These are phyloP conservation scores for Nipponacmea schrenckii DNA, from an alignment of 2,888 invertebrate species.

Conservation along the genomic window DNA sequence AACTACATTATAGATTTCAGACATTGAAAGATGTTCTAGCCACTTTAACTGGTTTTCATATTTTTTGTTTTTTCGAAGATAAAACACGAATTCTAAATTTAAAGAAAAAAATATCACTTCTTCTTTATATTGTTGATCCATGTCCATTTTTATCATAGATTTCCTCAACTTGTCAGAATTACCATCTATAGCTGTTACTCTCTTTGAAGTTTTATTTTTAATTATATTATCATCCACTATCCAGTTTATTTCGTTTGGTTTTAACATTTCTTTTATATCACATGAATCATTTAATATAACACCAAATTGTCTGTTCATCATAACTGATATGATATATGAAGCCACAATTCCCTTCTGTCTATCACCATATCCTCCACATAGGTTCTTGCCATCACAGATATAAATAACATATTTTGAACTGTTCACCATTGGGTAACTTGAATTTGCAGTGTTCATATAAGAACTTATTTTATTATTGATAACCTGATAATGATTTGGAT, in stretches of 20 bases:
- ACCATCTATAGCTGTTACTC: slow-evolving; percentile 14
- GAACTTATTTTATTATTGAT: no score
- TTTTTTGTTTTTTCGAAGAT: slow-evolving; percentile 11
- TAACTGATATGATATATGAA: slow-evolving; percentile 25
- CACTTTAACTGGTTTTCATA: slow-evolving; percentile 5
- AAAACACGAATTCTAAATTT: slow-evolving; percentile 24
- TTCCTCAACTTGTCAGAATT: background rate
- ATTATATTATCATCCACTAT: background rate
- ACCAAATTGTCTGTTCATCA: slow-evolving; percentile 25
- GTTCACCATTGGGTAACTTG: no score
- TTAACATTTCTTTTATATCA: slow-evolving; percentile 22
- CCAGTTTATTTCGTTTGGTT: slow-evolving; percentile 15
- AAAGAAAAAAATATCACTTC: slow-evolving; percentile 13
- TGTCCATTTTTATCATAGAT: slow-evolving; percentile 8
- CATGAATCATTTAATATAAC: slow-evolving; percentile 30
- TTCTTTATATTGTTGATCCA: slow-evolving; percentile 8
- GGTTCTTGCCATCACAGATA: background rate
- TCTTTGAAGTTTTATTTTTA: background rate
- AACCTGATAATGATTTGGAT: no score
- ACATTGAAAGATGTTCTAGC: slow-evolving; percentile 14
- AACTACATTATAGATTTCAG: slow-evolving; percentile 17
- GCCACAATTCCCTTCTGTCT: slow-evolving; percentile 32
- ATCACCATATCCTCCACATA: slow-evolving; percentile 35
- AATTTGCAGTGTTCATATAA: no score
- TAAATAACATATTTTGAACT: background rate